Evolutionary conservation across 2,113 vertebrate genomes (phyloP).

Genomic region (Thunnus thynnus): DNA sequence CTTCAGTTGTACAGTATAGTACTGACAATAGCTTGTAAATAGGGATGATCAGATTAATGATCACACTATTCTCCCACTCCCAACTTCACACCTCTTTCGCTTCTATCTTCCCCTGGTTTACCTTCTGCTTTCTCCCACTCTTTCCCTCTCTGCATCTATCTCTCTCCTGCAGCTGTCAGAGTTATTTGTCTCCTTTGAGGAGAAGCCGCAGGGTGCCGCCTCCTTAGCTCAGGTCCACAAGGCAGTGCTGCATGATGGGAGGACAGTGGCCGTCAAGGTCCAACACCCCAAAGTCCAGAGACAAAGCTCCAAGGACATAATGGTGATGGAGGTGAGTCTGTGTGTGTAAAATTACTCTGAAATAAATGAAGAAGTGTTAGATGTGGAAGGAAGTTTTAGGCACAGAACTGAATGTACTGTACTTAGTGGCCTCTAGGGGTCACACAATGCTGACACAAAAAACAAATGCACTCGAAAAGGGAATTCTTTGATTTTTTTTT

Average conservation of each 20-base stretch:
- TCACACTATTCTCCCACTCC: background rate
- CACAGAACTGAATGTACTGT: background rate
- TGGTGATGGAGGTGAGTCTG: slow-evolving; percentile 94
- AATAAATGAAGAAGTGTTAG: background rate
- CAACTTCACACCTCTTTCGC: slow-evolving; percentile 1
- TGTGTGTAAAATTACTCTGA: background rate
- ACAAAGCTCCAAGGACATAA: slow-evolving; percentile 94
- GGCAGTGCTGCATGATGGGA: slow-evolving; percentile 93
- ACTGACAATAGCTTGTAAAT: slow-evolving; percentile 21
- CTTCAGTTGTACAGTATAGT: background rate
- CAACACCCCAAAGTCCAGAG: slow-evolving; percentile 96
- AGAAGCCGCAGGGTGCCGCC: slow-evolving; percentile 92
- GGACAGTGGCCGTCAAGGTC: slow-evolving; percentile 95
- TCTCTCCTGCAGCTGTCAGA: slow-evolving; percentile 88
- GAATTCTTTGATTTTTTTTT: no score
- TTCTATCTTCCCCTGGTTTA: background rate
- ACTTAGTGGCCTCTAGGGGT: background rate
- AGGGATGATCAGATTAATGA: slow-evolving; percentile 33
- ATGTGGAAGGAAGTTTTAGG: background rate
- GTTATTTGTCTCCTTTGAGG: slow-evolving; percentile 93
- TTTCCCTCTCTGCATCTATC: slow-evolving; percentile 6
- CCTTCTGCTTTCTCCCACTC: background rate
- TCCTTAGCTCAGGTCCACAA: slow-evolving; percentile 99
- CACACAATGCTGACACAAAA: no score
- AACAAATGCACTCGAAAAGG: no score